phyloP scores from a whole-genome alignment of 1,140 invertebrate species.

The Telenomus remus region DNA sequence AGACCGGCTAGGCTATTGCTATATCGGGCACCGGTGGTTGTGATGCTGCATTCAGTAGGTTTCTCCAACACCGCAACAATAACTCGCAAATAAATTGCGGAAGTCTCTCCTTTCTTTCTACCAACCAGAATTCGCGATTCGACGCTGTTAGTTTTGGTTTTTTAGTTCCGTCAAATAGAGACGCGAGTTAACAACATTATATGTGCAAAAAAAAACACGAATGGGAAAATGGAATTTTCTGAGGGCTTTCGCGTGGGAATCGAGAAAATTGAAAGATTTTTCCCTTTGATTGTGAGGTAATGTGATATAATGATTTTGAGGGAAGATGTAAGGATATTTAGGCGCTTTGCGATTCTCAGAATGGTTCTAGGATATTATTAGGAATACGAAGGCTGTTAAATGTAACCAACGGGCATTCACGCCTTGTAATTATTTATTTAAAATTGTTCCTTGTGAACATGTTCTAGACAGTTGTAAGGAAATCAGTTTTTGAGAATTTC shows the following conservation, averaged over 20 bases:
- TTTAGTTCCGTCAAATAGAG: too few species aligned
- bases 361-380: conserved; percentile 2
- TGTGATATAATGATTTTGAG: neutral
- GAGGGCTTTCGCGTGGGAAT: neutral
- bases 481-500: too few species aligned
- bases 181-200: too few species aligned
- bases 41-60: conserved; percentile 8
- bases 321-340: neutral
- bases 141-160: too few species aligned
- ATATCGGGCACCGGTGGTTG: conserved; percentile 28
- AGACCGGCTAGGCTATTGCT: neutral
- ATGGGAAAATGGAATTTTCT: too few species aligned
- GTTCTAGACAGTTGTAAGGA: too few species aligned
- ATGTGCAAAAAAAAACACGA: too few species aligned
- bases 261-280: neutral
- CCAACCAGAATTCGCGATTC: too few species aligned
- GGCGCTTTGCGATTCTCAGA: neutral
- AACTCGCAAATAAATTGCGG: too few species aligned
- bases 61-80: neutral
- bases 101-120: too few species aligned
- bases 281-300: neutral
- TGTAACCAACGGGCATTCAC: neutral
- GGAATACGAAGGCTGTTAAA: neutral
- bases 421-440: too few species aligned
- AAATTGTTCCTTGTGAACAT: too few species aligned